A percentile compares a stretch with the other conserved stretches of the same genome.
Conservation (phyloP, 2,113 vertebrate species). For the Phaetusa simplex region DNA sequence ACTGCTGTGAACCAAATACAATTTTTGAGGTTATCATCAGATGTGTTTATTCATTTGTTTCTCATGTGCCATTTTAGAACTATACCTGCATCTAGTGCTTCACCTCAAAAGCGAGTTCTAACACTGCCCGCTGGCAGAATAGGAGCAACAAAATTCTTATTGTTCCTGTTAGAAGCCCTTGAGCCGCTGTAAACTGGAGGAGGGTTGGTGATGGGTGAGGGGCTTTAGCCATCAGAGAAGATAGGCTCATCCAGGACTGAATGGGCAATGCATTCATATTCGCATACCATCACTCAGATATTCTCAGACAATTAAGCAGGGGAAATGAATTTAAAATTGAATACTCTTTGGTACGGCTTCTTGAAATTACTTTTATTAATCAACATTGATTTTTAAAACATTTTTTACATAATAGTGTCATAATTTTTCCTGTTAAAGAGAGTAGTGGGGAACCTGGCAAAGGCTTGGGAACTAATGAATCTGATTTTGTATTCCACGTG, state of each 20-base stretch:
- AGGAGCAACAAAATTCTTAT: not conserved
- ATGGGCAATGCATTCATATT: not conserved
- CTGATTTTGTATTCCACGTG: not conserved
- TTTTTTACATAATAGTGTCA: slow-evolving; percentile 17
- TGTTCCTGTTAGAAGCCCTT: not conserved
- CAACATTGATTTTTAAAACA: slow-evolving; percentile 44
- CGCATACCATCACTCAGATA: not conserved
- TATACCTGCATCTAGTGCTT: not conserved
- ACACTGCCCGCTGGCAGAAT: not conserved
- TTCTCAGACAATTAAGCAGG: slow-evolving; percentile 60
- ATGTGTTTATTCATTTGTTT: not conserved
- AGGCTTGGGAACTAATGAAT: not conserved
- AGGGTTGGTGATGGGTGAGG: not conserved
- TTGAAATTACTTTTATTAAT: slow-evolving; percentile 69
- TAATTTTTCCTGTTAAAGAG: slow-evolving; percentile 32
- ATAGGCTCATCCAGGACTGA: not conserved
- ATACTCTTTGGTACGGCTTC: not conserved
- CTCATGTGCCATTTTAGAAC: not conserved
- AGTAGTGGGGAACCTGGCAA: not conserved
- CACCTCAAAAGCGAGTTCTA: not conserved
- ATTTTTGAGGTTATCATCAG: not conserved
- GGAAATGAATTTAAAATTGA: slow-evolving; percentile 66
- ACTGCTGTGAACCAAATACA: not conserved
- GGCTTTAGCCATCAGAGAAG: not conserved
- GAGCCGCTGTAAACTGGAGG: not conserved